A percentile compares a stretch with the other conserved stretches of the same genome.
Conservation (phyloP, 2,113 vertebrate genomes). For the Aspiorhynchus laticeps region DNA sequence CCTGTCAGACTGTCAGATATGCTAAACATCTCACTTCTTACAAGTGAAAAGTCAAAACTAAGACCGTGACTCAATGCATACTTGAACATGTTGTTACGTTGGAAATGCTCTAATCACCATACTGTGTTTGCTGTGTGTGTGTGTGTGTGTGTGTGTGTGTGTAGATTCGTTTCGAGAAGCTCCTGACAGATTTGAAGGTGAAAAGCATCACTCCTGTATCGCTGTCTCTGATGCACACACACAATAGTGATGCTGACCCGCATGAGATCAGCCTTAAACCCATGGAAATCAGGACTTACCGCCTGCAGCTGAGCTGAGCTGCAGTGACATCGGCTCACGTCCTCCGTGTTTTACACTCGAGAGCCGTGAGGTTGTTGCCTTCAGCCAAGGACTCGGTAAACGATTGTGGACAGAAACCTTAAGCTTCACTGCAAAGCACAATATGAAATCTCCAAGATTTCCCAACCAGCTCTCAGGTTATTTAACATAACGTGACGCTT, state of each 20-base stretch:
- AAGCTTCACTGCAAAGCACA: constrained; percentile 48
- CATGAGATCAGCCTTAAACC: constrained; percentile 80
- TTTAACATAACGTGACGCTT: background rate
- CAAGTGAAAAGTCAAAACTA: background rate
- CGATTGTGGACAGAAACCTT: background rate
- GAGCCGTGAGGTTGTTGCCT: constrained; percentile 4
- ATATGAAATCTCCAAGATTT: constrained; percentile 44
- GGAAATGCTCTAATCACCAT: background rate
- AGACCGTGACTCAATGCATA: background rate
- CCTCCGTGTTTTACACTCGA: background rate
- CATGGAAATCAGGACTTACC: constrained; percentile 86
- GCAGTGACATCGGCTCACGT: background rate
- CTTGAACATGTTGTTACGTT: background rate
- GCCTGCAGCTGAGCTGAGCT: constrained; percentile 74
- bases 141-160: constrained; percentile 19
- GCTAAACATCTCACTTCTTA: background rate
- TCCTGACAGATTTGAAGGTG: constrained; percentile 78
- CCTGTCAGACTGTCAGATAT: background rate
- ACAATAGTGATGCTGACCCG: constrained; percentile 64
- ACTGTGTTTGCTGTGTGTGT: constrained; percentile 2
- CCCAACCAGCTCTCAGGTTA: constrained; percentile 79
- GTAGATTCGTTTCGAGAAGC: constrained; percentile 76
- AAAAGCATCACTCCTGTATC: constrained; percentile 76
- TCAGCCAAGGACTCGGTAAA: background rate
- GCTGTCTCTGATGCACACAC: constrained; percentile 81